Evolutionary conservation across 2,113 vertebrate genomes (phyloP).

Genomic region (Empidonax alnorum): DNA sequence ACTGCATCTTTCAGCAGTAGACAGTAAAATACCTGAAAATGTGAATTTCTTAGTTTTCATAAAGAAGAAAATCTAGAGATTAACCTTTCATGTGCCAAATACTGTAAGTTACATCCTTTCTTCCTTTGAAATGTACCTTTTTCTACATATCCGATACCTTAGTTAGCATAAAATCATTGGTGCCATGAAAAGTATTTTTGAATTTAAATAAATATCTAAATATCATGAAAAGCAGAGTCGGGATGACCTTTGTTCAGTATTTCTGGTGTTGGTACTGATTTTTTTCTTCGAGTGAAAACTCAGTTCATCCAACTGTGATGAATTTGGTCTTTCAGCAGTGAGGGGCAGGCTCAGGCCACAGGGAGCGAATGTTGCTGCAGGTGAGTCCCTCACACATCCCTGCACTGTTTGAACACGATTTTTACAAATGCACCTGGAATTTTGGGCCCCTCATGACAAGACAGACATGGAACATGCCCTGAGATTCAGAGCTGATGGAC

Average conservation of each 20-base stretch:
- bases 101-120: constrained; percentile 70
- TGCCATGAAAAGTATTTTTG: constrained; percentile 85
- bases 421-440: not conserved
- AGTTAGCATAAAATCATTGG: constrained; percentile 82
- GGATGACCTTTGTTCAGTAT: not conserved
- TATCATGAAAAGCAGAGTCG: constrained; percentile 46
- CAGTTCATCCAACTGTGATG: not conserved
- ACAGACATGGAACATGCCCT: not conserved
- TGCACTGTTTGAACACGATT: not conserved
- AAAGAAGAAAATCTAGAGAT: constrained; percentile 59
- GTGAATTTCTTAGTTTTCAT: constrained; percentile 83
- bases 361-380: not conserved
- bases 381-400: fast-evolving
- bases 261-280: fast-evolving
- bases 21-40: constrained; percentile 75
- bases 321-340: not conserved
- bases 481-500: not conserved
- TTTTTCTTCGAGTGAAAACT: not conserved
- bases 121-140: constrained; percentile 79
- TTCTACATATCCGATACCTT: constrained; percentile 78
- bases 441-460: not conserved
- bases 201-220: constrained; percentile 85
- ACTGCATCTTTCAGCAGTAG: constrained; percentile 73
- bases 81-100: constrained; percentile 81
- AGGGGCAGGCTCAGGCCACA: not conserved